Evolutionary conservation across 1,140 invertebrate species (phyloP).

Genomic region (Marisa cornuarietis): DNA sequence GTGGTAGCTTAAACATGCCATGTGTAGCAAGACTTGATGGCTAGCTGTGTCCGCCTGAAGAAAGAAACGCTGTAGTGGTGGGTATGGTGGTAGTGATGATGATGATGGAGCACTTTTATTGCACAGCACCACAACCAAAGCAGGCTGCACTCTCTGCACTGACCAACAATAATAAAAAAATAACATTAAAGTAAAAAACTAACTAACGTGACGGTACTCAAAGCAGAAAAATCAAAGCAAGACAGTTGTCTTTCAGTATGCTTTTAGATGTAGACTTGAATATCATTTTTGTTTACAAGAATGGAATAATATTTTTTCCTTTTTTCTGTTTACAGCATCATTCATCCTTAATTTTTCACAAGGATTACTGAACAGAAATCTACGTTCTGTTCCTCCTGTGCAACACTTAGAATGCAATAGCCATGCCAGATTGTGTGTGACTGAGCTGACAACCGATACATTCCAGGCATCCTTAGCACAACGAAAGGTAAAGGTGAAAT

Average conservation of each 20-base stretch:
- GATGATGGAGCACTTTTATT: too few relatives aligned
- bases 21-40: too few relatives aligned
- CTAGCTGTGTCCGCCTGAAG: too few relatives aligned
- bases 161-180: background rate
- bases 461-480: conserved; percentile 51
- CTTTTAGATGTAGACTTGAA: background rate
- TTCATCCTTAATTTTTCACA: conserved; percentile 76
- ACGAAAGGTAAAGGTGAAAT: conserved; percentile 4
- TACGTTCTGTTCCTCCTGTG: conserved; percentile 57
- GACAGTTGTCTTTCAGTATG: background rate
- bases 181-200: background rate
- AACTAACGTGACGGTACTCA: background rate
- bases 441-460: conserved; percentile 68
- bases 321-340: conserved; percentile 58
- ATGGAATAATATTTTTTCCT: background rate
- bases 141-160: background rate
- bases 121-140: too few relatives aligned
- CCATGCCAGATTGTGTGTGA: conserved; percentile 65
- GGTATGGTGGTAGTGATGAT: too few relatives aligned
- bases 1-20: too few relatives aligned
- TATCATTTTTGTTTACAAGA: too few relatives aligned
- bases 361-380: conserved; percentile 70
- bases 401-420: conserved; percentile 15
- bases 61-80: too few relatives aligned
- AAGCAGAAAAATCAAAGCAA: background rate